A percentile compares a stretch with the other conserved stretches of the same genome.
Conservation (phyloP, 1,140 invertebrate species). For the Caenorhabditis latens region DNA sequence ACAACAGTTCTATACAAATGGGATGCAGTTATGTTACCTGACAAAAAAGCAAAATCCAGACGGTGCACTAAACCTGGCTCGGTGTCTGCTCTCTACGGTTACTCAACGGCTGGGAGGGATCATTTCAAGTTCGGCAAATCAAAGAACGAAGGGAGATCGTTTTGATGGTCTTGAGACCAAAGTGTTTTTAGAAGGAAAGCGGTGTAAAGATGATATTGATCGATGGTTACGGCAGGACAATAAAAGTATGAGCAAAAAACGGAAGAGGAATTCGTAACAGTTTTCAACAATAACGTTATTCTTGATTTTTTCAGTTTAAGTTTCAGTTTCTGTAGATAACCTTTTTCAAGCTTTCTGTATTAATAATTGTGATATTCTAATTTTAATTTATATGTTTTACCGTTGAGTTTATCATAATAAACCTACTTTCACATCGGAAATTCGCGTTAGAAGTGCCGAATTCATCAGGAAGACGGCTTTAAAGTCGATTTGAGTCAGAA, state of each 20-base stretch:
- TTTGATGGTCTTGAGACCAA: slow-evolving; percentile 7
- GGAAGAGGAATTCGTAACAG: not conserved
- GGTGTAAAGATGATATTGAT: slow-evolving; percentile 24
- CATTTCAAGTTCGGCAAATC: not conserved
- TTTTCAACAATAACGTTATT: not conserved
- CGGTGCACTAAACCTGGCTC: slow-evolving; percentile 8
- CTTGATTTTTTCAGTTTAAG: not conserved
- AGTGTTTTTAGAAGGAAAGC: not conserved
- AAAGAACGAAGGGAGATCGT: not conserved
- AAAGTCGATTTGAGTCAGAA: too few relatives aligned
- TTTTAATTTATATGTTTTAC: not conserved
- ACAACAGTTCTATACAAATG: slow-evolving; percentile 47
- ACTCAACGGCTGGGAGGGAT: slow-evolving; percentile 44
- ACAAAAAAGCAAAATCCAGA: slow-evolving; percentile 34
- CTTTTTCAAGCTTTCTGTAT: not conserved
- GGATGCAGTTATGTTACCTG: slow-evolving; percentile 29
- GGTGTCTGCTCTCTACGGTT: slow-evolving; percentile 27
- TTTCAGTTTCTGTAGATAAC: not conserved
- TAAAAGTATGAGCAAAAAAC: not conserved
- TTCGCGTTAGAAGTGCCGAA: not conserved
- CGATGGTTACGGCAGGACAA: slow-evolving; percentile 12
- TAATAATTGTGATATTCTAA: not conserved
- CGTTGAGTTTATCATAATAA: not conserved
- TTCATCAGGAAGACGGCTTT: too few relatives aligned
- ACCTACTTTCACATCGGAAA: slow-evolving; percentile 13